Base-by-base conservation (phyloP, 2,888 invertebrate genomes). In the Nesidiocoris tenuis region DNA sequence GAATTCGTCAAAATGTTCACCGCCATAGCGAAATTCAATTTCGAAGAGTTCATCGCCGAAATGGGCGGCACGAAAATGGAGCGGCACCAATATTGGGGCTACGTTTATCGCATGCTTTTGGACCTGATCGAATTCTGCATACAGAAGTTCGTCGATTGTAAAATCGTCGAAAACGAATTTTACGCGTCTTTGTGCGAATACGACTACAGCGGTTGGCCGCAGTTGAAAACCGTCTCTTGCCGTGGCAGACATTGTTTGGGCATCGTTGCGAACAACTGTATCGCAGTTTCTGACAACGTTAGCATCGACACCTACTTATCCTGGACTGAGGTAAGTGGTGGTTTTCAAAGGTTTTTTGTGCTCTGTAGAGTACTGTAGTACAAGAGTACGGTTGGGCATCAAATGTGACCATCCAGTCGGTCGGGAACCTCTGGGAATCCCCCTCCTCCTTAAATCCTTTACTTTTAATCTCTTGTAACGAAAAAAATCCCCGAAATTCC, bases 271-370 rank as follows among this genome's bases (percentile, higher is more conserved):
- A 64, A 57, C 17, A 78, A 77, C 55, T 71, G 72, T 68, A 19
- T 76, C 16, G 65, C 65, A 21, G 70, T 78, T 21, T 64, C 76
- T 2, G 76, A 64, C 55, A 65, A 66, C 17, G 59, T 79, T 23
- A 79, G 64, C 71, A 75, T 79, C 9, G 75, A 79, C 39, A 72
- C 75, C 16, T 79, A 79, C 61, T 75, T 79, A 75, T 39, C 77
- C 1, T 79, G 79, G 79, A 77, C 68, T 24, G 79, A 79, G 59
- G 78, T 76, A 5, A 54, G 72, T n/a, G 5, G 23, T 16, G n/a
- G n/a, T n/a, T n/a, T n/a, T n/a, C n/a, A n/a, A n/a, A n/a, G n/a
- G n/a, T n/a, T n/a, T n/a, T n/a, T n/a, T n/a, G n/a, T n/a, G n/a
- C n/a, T n/a, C n/a, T n/a, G n/a, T n/a, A n/a, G n/a, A n/a, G n/a